These are phyloP conservation scores for Platyscapa corneri DNA, from an alignment of 1,140 invertebrate genomes.

Conservation along the genomic window DNA sequence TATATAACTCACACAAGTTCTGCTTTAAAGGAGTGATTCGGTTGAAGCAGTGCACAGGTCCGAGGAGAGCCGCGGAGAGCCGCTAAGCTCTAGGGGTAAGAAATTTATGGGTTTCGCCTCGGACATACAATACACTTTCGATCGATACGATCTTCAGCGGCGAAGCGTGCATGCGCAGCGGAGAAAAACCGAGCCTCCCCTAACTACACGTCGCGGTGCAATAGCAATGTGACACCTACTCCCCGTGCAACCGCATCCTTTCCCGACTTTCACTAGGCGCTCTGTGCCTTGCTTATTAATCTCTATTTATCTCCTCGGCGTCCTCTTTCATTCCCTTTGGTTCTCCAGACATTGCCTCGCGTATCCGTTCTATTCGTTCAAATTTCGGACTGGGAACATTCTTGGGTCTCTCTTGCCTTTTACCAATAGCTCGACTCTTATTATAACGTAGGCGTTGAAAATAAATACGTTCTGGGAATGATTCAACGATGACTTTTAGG, in stretches of 20 bases:
- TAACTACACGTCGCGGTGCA: background rate
- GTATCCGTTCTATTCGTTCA: background rate
- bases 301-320: conserved; percentile 7
- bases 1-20: background rate
- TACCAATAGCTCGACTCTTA: background rate
- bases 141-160: conserved; percentile 37
- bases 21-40: background rate
- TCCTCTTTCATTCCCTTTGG: background rate
- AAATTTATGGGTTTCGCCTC: conserved; percentile 16
- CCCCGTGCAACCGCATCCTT: conserved; percentile 7
- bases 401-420: no score
- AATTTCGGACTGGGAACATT: background rate
- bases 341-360: background rate
- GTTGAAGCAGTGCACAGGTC: background rate
- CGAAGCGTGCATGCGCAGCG: background rate
- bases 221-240: conserved; percentile 8
- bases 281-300: background rate
- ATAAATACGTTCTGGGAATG: background rate
- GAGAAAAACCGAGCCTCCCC: conserved; percentile 21
- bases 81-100: background rate
- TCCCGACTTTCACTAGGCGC: background rate
- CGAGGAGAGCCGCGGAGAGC: no score
- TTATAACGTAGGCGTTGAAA: background rate
- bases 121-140: conserved; percentile 24
- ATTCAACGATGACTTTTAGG: background rate